These are phyloP conservation scores for Drosophila prosaltans DNA, from an alignment of 1,140 invertebrate genomes.

Conservation along the genomic window DNA sequence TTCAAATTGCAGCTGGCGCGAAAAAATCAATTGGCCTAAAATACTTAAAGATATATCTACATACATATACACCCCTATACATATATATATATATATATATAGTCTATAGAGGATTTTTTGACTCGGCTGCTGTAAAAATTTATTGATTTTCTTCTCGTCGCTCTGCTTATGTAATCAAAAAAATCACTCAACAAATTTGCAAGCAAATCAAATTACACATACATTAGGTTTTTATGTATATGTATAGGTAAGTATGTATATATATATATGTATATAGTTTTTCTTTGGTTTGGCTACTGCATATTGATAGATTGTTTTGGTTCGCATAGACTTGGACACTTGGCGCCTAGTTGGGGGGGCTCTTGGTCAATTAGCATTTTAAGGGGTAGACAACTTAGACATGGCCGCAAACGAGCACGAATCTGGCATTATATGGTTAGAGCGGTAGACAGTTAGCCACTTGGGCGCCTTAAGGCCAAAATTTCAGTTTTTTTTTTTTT, in stretches of 20 bases:
- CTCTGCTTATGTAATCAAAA: slow-evolving; percentile 59
- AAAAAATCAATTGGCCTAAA: slow-evolving; percentile 38
- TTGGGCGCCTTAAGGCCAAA: slow-evolving; percentile 31
- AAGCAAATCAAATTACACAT: slow-evolving; percentile 68
- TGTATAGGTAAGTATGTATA: slow-evolving; percentile 3
- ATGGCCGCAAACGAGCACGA: slow-evolving; percentile 59
- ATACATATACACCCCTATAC: too few species aligned
- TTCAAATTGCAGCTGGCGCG: slow-evolving; percentile 23
- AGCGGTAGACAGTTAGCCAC: slow-evolving; percentile 25
- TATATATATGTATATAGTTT: neutral
- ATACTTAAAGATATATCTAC: neutral
- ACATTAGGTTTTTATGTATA: slow-evolving; percentile 48
- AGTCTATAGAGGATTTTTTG: slow-evolving; percentile 14
- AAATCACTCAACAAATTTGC: slow-evolving; percentile 71
- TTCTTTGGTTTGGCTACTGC: slow-evolving; percentile 31
- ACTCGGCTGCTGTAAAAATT: slow-evolving; percentile 25
- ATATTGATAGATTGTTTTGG: slow-evolving; percentile 61
- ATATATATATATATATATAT: too few species aligned
- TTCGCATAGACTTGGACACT: slow-evolving; percentile 27
- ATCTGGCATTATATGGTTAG: slow-evolving; percentile 42
- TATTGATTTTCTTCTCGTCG: slow-evolving; percentile 51
- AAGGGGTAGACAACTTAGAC: slow-evolving; percentile 36
- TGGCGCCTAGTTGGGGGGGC: slow-evolving; percentile 56
- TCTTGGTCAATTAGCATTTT: slow-evolving; percentile 69
- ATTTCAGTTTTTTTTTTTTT: neutral